A percentile compares a stretch with the other conserved stretches of the same genome.
These are phyloP conservation scores for Macrotis lagotis DNA, from an alignment of 2,113 vertebrate species.

Conservation along the genomic window DNA sequence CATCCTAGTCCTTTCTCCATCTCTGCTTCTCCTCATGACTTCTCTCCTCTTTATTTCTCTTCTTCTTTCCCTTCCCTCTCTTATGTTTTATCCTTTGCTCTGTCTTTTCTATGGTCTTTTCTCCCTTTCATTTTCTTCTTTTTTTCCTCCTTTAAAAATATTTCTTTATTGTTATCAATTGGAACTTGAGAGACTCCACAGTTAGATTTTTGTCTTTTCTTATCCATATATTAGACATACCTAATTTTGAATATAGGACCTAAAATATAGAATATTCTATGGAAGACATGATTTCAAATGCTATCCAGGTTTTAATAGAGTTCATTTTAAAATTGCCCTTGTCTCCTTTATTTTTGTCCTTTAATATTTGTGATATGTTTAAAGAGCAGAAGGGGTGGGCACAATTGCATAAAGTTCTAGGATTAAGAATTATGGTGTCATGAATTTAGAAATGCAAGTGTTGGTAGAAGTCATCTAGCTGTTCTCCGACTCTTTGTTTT, in stretches of 20 bases:
- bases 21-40: neutral
- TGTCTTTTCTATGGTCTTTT: neutral
- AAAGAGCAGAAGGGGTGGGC: neutral
- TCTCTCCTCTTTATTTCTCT: neutral
- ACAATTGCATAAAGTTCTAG: neutral
- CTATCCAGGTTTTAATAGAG: rapidly evolving
- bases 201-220: conserved; percentile 47
- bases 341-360: neutral
- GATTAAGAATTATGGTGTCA: neutral
- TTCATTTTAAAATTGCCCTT: conserved; percentile 43
- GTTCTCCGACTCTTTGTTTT: neutral
- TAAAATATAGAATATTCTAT: conserved; percentile 7
- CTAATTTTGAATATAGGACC: conserved; percentile 42
- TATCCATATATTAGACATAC: conserved; percentile 6
- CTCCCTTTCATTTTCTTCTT: neutral
- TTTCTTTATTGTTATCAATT: neutral
- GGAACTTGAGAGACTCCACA: neutral
- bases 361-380: neutral
- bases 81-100: neutral
- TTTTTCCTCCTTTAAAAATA: neutral
- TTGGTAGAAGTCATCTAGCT: neutral
- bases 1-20: neutral
- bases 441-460: neutral
- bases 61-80: no score
- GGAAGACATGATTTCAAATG: conserved; percentile 14